Evolutionary conservation across 2,113 vertebrate species (phyloP), one percentile per base, ranked within the genome.

Genomic region (Zosterops hypoxanthus): DNA sequence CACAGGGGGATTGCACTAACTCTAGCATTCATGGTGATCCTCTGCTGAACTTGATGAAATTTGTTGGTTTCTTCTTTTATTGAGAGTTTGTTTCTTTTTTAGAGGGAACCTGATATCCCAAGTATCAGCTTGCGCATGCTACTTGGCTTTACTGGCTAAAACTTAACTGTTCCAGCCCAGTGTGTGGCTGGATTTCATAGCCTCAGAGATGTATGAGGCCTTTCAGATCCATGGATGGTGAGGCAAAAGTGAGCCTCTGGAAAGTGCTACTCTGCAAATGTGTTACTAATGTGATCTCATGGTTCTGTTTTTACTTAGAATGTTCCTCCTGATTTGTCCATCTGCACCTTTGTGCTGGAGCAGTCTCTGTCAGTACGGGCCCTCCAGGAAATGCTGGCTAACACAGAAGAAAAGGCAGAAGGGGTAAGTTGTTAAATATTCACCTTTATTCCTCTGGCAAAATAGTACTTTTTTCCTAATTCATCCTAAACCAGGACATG

Each of bases 291-390:
- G 29, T 42, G n/a, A 21, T 50, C 12, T 88, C 28, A 31, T 56
- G 28, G 28, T 90, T 78, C 97, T 80, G 39, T 92, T 66, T 97
- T 55, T 44, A 78, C 90, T 46, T 98, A 99, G 99, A 99, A 99
- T 98, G 99, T 99, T n/a, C 99, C 99, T 92, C 99, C 99, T 47
- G 99, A 99, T 96, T 98, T 99, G 91, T 99, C 99, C 89, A 99
- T 99, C 95, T 99, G 99, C 90, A 99, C 99, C n/a, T 99, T 99
- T 46, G 99, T 99, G 82, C 96, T 99, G 98, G 99, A 99, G 92
- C 99, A 99, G 95, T 99, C 99, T 1, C 97, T 99, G 44, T 99
- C 99, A 0, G 99, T 99, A 39, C 98, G 99, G 65, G 99, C 99
- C 52, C 98, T 99, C 47, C 99, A 99, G 97, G 99, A 99, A 97